Conservation (phyloP, 2,113 vertebrate species). For the Oriolus oriolus region DNA sequence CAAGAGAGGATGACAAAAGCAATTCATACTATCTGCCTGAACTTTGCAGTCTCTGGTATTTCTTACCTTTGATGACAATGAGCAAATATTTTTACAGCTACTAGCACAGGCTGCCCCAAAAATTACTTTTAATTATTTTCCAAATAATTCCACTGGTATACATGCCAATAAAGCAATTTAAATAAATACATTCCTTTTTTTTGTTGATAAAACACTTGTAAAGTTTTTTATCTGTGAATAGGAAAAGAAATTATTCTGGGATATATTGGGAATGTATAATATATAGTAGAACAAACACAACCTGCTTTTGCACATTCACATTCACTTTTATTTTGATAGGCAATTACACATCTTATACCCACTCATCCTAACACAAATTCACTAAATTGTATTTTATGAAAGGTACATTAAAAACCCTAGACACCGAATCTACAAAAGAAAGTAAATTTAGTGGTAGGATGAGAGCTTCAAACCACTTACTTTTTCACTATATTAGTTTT, state of each 20-base stretch:
- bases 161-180: not conserved
- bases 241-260: not conserved
- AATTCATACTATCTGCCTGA: not conserved
- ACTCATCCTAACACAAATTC: not conserved
- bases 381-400: not conserved
- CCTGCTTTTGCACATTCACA: not conserved
- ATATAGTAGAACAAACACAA: not conserved
- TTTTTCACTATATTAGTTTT: constrained; percentile 44
- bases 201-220: not conserved
- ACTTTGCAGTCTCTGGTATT: not conserved
- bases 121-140: not conserved
- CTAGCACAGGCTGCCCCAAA: not conserved
- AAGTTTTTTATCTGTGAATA: not conserved
- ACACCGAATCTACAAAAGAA: not conserved
- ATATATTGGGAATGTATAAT: not conserved
- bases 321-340: not conserved
- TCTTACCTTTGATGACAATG: not conserved
- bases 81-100: not conserved
- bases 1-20: not conserved
- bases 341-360: not conserved
- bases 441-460: not conserved
- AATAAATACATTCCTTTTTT: not conserved
- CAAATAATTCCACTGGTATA: not conserved
- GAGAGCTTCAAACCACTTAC: not conserved
- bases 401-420: not conserved